phyloP scores from a whole-genome alignment of 2,797 vertebrate genomes.

The Myripristis jacobus region DNA sequence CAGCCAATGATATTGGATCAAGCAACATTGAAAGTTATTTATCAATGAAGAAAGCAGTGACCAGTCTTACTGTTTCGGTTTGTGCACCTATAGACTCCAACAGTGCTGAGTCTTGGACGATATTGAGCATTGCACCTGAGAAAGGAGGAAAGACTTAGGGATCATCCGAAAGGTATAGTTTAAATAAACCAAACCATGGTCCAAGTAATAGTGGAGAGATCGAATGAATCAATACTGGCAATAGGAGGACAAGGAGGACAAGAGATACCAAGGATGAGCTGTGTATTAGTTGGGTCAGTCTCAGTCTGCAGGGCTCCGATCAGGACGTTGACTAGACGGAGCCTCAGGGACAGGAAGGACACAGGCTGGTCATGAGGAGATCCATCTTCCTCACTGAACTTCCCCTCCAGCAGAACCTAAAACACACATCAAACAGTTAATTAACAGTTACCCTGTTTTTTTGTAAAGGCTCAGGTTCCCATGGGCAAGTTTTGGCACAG shows the following conservation, averaged over 20 bases:
- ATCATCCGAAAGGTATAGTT: neutral
- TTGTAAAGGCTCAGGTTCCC: neutral
- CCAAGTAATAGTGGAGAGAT: neutral
- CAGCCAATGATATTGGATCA: neutral
- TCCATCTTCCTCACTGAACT: constrained; percentile 94
- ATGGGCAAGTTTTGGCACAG: no score
- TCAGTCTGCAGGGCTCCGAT: constrained; percentile 97
- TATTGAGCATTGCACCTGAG: constrained; percentile 95
- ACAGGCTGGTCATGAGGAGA: constrained; percentile 91
- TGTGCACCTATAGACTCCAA: constrained; percentile 94
- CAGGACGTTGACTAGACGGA: constrained; percentile 95
- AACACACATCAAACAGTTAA: constrained; percentile 43
- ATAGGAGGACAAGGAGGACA: neutral
- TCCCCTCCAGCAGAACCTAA: constrained; percentile 94
- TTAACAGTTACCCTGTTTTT: neutral
- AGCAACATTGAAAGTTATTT: neutral
- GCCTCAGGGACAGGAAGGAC: constrained; percentile 93
- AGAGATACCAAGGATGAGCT: constrained; percentile 92
- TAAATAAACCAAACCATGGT: neutral
- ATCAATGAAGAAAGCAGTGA: neutral
- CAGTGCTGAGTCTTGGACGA: constrained; percentile 96
- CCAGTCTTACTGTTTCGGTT: constrained; percentile 89
- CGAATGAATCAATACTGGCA: neutral
- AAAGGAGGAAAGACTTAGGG: neutral
- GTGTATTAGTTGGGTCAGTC: constrained; percentile 96